phyloP scores from a whole-genome alignment of 2,888 invertebrate genomes.

The Cheilosia vulpina region DNA sequence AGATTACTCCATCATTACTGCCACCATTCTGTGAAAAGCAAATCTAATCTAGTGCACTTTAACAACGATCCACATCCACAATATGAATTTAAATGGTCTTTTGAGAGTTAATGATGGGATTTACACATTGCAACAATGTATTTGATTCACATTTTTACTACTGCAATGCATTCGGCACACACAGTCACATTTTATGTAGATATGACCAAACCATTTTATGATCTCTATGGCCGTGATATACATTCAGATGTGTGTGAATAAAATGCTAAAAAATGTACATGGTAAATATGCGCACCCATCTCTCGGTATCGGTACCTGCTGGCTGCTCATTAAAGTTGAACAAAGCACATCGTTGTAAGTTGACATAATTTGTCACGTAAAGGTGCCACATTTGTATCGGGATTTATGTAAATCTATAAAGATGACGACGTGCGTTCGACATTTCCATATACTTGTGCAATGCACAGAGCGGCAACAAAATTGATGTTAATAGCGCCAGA shows the following conservation, averaged over 20 bases:
- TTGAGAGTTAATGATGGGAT: constrained; percentile 40
- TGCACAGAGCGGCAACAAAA: not conserved
- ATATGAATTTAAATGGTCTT: constrained; percentile 39
- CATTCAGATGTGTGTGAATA: constrained; percentile 43
- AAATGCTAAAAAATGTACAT: constrained; percentile 11
- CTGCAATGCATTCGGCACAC: constrained; percentile 45
- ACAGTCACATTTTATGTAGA: constrained; percentile 6
- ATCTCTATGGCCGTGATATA: constrained; percentile 63
- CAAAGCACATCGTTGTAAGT: constrained; percentile 64
- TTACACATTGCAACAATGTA: constrained; percentile 53
- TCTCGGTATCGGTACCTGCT: not conserved
- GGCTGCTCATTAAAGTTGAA: constrained; percentile 44
- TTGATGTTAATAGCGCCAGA: constrained; percentile 29
- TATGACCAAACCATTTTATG: constrained; percentile 44
- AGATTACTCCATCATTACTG: constrained; percentile 15
- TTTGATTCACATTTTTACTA: constrained; percentile 33
- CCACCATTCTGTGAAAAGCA: not conserved
- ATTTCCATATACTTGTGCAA: not conserved
- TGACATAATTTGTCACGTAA: constrained; percentile 66
- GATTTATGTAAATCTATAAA: constrained; percentile 48
- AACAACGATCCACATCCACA: constrained; percentile 45
- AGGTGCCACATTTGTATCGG: constrained; percentile 61
- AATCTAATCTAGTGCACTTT: constrained; percentile 62
- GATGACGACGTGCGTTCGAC: constrained; percentile 7
- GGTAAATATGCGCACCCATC: constrained; percentile 6